Evolutionary conservation across 2,888 invertebrate genomes (phyloP).

Genomic region (Ophioninae sp.): DNA sequence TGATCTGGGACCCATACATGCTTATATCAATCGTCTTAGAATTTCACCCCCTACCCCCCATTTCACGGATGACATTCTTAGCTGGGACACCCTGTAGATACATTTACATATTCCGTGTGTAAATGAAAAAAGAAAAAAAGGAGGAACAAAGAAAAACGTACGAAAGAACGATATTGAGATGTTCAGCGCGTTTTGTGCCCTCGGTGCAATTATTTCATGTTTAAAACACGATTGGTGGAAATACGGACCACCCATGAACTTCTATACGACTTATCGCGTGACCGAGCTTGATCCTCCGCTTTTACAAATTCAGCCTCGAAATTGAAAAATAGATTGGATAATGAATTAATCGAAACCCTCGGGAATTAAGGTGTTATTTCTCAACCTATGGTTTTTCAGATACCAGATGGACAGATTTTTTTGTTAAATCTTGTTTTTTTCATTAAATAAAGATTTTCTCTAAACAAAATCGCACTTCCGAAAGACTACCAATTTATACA

Average conservation of each 20-base stretch:
- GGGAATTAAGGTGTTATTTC: not conserved
- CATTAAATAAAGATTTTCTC: no score
- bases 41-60: no score
- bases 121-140: not conserved
- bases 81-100: no score
- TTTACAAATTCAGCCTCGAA: not conserved
- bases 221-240: not conserved
- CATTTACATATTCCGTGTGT: not conserved
- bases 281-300: not conserved
- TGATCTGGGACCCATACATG: no score
- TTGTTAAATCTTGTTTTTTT: no score
- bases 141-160: not conserved
- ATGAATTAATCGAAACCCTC: not conserved
- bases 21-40: no score
- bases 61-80: no score
- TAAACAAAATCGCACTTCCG: no score
- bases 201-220: not conserved
- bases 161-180: slow-evolving; percentile 15
- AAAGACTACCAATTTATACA: no score
- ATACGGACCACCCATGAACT: not conserved
- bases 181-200: not conserved
- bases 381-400: not conserved
- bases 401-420: not conserved
- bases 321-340: not conserved
- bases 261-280: not conserved